Percentiles rank a stretch among this genome's conserved stretches.
Evolutionary conservation across 2,888 invertebrate species (phyloP).

Genomic region (Mystacides longicornis): DNA sequence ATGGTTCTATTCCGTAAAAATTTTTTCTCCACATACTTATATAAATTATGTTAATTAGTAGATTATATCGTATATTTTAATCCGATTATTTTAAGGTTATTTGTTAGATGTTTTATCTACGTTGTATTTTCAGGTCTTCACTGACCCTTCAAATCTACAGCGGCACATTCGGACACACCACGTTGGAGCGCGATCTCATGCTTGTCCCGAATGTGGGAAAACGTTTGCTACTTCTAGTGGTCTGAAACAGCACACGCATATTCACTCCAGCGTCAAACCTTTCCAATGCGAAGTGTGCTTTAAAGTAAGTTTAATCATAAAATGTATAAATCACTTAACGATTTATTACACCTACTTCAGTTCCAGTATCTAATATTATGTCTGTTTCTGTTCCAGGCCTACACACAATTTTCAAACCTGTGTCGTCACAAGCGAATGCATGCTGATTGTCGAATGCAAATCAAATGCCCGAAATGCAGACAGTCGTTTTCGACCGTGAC

Average conservation of each 20-base stretch:
- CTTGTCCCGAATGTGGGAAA: constrained; percentile 97
- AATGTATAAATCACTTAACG: not conserved
- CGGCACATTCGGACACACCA: constrained; percentile 93
- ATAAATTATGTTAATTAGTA: not conserved
- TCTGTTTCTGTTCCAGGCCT: constrained; percentile 56
- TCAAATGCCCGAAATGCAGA: constrained; percentile 91
- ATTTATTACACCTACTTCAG: no score
- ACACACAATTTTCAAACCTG: constrained; percentile 98
- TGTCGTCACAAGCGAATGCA: constrained; percentile 99
- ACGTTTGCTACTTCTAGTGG: constrained; percentile 97
- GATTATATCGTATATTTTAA: no score
- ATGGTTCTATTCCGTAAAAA: not conserved
- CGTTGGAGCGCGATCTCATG: constrained; percentile 93
- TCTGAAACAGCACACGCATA: constrained; percentile 97
- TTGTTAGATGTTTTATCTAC: constrained; percentile 27
- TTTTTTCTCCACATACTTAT: not conserved
- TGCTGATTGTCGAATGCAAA: constrained; percentile 86
- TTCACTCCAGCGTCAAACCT: constrained; percentile 96
- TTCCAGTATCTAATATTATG: not conserved
- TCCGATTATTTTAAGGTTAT: no score
- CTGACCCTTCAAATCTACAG: constrained; percentile 93
- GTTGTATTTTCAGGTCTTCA: constrained; percentile 72
- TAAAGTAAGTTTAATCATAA: constrained; percentile 52
- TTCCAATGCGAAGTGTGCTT: constrained; percentile 95
- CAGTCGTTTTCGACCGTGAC: constrained; percentile 89